Conservation (phyloP, 2,113 vertebrate genomes). For the Pelvicachromis taeniatus region DNA sequence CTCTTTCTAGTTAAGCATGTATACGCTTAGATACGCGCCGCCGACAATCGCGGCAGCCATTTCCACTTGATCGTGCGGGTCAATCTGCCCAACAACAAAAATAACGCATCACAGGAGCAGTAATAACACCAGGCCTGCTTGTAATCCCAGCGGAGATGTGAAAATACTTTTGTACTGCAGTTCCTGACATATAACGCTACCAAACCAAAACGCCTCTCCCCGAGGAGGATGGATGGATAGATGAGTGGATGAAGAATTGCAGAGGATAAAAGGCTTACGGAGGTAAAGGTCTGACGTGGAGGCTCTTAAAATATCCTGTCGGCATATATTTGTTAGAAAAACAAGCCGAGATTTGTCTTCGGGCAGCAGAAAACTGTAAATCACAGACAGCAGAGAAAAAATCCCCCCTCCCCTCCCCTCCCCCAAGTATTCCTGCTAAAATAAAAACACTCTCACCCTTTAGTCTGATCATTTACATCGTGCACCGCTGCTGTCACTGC, state of each 20-base stretch:
- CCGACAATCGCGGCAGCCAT: conserved; percentile 20
- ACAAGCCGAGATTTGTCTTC: conserved; percentile 43
- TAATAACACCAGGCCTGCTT: conserved; percentile 49
- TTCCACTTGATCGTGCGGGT: conserved; percentile 42
- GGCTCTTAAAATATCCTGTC: conserved; percentile 57
- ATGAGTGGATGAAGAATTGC: conserved; percentile 50
- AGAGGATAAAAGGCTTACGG: conserved; percentile 57
- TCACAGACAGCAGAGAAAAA: conserved; percentile 17
- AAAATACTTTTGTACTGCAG: conserved; percentile 57
- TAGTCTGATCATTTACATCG: conserved; percentile 67
- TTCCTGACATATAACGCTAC: conserved; percentile 61
- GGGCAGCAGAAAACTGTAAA: conserved; percentile 58
- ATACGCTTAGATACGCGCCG: background rate
- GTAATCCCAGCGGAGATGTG: conserved; percentile 59
- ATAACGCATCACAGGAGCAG: conserved; percentile 51
- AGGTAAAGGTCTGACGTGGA: conserved; percentile 61
- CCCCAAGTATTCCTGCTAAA: background rate
- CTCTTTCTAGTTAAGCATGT: background rate
- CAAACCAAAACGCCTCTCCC: conserved; percentile 60
- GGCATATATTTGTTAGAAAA: conserved; percentile 57
- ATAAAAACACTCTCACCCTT: conserved; percentile 56
- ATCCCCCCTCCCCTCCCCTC: background rate
- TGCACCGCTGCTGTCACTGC: conserved; percentile 63
- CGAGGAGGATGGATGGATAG: conserved; percentile 58
- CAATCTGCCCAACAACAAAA: conserved; percentile 47